A percentile compares a stretch with the other conserved stretches of the same genome.
Conservation (phyloP, 2,888 invertebrate genomes). For the Blera fallax region DNA sequence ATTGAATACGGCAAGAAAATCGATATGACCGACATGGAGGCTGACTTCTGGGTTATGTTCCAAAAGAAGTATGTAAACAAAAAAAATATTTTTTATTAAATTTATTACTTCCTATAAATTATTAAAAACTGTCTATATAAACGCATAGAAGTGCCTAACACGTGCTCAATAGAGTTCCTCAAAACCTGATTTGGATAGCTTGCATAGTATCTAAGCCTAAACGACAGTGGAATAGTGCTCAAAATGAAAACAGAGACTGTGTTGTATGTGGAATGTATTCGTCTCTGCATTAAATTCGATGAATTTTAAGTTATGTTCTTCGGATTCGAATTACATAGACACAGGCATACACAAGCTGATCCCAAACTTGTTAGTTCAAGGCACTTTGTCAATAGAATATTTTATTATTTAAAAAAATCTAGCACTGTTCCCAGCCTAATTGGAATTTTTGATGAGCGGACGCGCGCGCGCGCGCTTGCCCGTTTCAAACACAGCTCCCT, state of each 20-base stretch:
- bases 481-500: not conserved
- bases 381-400: constrained; percentile 43
- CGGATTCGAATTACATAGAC: not conserved
- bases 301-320: constrained; percentile 33
- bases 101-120: constrained; percentile 17
- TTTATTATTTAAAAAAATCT: constrained; percentile 14
- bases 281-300: not conserved
- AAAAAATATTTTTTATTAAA: no score
- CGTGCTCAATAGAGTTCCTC: constrained; percentile 14
- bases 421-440: not conserved
- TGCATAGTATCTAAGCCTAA: constrained; percentile 12
- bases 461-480: not conserved
- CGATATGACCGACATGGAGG: constrained; percentile 91
- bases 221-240: not conserved
- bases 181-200: constrained; percentile 19
- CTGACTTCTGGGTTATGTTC: constrained; percentile 90
- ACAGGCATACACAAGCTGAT: not conserved
- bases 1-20: constrained; percentile 89
- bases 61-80: constrained; percentile 87
- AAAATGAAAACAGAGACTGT: not conserved
- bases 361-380: constrained; percentile 40
- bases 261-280: constrained; percentile 33
- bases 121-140: not conserved
- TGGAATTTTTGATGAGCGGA: constrained; percentile 27
- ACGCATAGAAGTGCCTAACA: not conserved